Evolutionary conservation across 1,140 invertebrate genomes (phyloP).

Genomic region (Tachypleus tridentatus): DNA sequence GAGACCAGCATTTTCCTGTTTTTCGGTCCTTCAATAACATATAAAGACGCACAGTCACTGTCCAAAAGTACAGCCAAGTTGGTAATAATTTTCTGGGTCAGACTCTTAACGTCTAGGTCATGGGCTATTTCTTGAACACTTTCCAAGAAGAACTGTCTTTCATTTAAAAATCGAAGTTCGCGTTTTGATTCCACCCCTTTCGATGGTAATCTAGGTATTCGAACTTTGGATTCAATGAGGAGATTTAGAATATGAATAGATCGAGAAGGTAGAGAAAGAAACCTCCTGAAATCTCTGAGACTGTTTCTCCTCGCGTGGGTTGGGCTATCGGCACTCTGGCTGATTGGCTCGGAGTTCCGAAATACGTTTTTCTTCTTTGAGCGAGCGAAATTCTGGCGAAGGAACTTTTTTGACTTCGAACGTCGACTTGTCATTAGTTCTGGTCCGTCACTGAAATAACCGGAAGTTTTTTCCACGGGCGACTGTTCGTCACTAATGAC

Average conservation of each 20-base stretch:
- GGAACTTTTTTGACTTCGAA: constrained; percentile 38
- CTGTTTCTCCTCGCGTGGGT: constrained; percentile 30
- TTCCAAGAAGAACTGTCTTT: constrained; percentile 37
- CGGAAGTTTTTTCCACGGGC: constrained; percentile 23
- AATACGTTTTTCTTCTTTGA: constrained; percentile 40
- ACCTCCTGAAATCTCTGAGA: constrained; percentile 36
- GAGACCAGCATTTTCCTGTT: constrained; percentile 36
- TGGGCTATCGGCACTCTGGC: constrained; percentile 21
- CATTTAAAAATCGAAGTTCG: constrained; percentile 32
- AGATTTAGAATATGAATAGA: constrained; percentile 38
- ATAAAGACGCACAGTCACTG: constrained; percentile 37
- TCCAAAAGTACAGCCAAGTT: constrained; percentile 37
- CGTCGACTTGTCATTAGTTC: constrained; percentile 25
- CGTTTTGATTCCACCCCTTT: constrained; percentile 34
- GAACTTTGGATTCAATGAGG: constrained; percentile 39
- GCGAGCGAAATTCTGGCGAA: constrained; percentile 40
- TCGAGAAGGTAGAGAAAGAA: constrained; percentile 37
- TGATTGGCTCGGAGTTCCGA: constrained; percentile 30
- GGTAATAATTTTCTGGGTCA: constrained; percentile 38
- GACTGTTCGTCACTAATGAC: constrained; percentile 27
- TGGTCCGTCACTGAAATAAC: constrained; percentile 12
- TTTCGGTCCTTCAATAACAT: constrained; percentile 35
- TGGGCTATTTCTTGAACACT: constrained; percentile 39
- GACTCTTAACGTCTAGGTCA: constrained; percentile 36
- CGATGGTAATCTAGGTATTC: constrained; percentile 21